Evolutionary conservation across 2,113 vertebrate genomes (phyloP), one percentile per base, ranked within the genome.

Genomic region (Gila orcuttii): DNA sequence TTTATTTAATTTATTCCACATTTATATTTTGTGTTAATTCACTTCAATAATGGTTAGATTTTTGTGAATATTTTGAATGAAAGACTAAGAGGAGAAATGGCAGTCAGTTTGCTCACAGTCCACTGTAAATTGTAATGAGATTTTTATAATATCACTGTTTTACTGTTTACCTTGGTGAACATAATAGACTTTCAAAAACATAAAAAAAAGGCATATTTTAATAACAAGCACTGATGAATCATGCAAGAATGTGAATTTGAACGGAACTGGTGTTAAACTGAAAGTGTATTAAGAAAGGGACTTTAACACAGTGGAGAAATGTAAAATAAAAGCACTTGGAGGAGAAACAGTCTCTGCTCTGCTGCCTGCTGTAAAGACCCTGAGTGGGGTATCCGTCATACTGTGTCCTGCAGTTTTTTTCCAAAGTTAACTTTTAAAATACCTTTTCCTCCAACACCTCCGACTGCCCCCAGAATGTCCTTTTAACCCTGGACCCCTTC

Each of bases 401-500:
- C 79, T 17, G 17, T 45, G 59, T 64, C 79, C 59, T 81, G 59
- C 19, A 0, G 4, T 31, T 64, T 64, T 64, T 66, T 36, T 28
- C 28, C 28, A 21, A 79, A 79, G 33, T 62, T 79, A 25, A 36
- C 33, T 62, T 75, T n/a, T 75, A 75, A 75, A 28, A 50, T 75
- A 25, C n/a, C 21, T 10, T 42, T 77, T 85, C 15, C 62, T 36
- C 60, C n/a, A 77, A 71, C 33, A 79, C 33, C 31, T 50, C 69
- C 42, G 60, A 62, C 21, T 60, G 68, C 50, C 76, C 84, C 66
- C 0, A 11, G 42, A 33, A 28, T 31, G 25, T 80, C 84, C 77
- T 55, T 80, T 79, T 80, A 86, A 80, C 77, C 77, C 66, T 47
- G 66, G 76, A 71, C 50, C 50, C 77, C 57, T 33, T 39, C 64